Evolutionary conservation across 2,888 invertebrate species (phyloP).

Genomic region (Leucoptera coffeella): DNA sequence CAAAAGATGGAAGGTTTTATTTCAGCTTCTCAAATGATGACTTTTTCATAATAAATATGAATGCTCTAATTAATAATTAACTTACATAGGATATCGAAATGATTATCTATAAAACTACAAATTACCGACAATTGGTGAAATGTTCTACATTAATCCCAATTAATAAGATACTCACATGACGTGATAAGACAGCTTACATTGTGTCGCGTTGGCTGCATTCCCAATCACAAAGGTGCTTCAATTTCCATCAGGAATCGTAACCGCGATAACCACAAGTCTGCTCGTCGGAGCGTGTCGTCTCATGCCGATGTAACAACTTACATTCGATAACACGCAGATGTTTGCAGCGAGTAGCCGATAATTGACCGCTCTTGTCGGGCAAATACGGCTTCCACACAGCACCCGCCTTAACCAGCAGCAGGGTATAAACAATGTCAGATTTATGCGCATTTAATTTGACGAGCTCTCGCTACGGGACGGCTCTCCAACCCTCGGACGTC

Average conservation of each 20-base stretch:
- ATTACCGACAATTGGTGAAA: no score
- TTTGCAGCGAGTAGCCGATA: conserved; percentile 1
- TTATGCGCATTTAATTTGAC: conserved; percentile 48
- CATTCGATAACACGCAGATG: conserved; percentile 4
- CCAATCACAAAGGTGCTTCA: conserved; percentile 16
- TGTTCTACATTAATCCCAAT: no score
- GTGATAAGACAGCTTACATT: no score
- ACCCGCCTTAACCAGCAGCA: background rate
- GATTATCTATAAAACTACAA: no score
- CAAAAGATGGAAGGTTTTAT: no score
- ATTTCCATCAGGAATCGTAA: conserved; percentile 20
- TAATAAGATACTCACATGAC: no score
- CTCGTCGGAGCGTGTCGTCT: conserved; percentile 2
- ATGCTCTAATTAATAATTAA: no score
- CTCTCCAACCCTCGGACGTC: no score
- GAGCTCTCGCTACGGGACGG: conserved; percentile 12
- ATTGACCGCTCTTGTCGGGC: conserved; percentile 1
- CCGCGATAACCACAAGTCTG: conserved; percentile 8
- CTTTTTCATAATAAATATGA: no score
- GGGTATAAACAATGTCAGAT: conserved; percentile 15
- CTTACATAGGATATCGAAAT: no score
- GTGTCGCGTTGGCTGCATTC: conserved; percentile 13
- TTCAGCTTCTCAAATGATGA: no score
- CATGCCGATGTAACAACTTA: conserved; percentile 4
- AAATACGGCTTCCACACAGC: background rate